Percentiles rank a stretch among this genome's conserved stretches.
Conservation (phyloP, 2,113 vertebrate genomes). For the Archilochus colubris region DNA sequence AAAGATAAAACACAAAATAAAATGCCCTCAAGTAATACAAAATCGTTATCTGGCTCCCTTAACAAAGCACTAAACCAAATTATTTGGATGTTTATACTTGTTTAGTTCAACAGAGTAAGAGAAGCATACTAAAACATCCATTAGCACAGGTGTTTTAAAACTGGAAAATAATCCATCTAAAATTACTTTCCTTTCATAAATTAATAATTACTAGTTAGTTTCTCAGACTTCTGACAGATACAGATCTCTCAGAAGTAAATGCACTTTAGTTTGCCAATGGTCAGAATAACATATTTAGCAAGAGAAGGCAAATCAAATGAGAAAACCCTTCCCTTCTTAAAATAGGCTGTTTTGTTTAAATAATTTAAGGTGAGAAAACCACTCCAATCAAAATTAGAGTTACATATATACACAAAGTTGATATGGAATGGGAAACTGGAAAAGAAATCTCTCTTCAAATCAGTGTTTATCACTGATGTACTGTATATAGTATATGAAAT, state of each 20-base stretch:
- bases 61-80: slow-evolving; percentile 10
- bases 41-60: neutral
- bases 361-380: slow-evolving; percentile 1
- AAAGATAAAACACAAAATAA: neutral
- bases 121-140: slow-evolving; percentile 20
- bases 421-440: slow-evolving; percentile 18
- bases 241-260: slow-evolving; percentile 30
- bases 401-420: neutral
- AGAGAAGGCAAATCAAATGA: neutral
- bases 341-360: slow-evolving; percentile 7
- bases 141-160: slow-evolving; percentile 30
- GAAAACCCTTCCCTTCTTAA: neutral
- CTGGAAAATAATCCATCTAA: neutral
- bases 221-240: slow-evolving; percentile 44
- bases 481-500: slow-evolving; percentile 66
- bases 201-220: slow-evolving; percentile 26
- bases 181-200: slow-evolving; percentile 19
- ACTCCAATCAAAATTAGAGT: slow-evolving; percentile 12
- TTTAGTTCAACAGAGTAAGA: slow-evolving; percentile 5
- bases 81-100: slow-evolving; percentile 6
- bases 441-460: slow-evolving; percentile 34
- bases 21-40: neutral
- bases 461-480: slow-evolving; percentile 65
- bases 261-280: slow-evolving; percentile 1
- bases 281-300: slow-evolving; percentile 13